phyloP scores from a whole-genome alignment of 1,140 invertebrate genomes.

The Platyscapa corneri region DNA sequence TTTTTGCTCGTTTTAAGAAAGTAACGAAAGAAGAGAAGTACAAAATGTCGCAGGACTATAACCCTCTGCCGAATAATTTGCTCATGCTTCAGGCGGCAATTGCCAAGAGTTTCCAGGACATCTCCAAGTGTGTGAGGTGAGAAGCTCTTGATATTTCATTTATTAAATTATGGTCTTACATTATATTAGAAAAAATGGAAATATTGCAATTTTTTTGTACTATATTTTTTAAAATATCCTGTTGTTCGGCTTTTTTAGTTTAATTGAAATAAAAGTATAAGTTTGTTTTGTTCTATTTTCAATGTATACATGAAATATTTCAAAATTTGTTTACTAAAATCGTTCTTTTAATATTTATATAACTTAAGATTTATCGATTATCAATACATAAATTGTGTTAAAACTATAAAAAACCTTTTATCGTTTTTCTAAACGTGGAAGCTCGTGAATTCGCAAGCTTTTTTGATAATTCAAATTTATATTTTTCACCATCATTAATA shows the following conservation, averaged over 20 bases:
- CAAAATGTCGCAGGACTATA: slow-evolving; percentile 3
- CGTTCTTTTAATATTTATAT: too few species aligned
- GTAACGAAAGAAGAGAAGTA: not conserved
- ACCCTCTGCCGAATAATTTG: slow-evolving; percentile 53
- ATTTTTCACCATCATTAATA: not conserved
- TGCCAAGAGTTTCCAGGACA: slow-evolving; percentile 56
- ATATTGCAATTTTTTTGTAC: too few species aligned
- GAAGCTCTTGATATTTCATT: slow-evolving; percentile 46
- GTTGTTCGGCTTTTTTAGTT: not conserved
- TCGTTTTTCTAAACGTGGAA: not conserved
- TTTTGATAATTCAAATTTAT: not conserved
- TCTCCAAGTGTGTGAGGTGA: slow-evolving; percentile 64
- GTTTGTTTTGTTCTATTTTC: too few species aligned
- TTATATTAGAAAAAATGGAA: too few species aligned
- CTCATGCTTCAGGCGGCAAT: slow-evolving; percentile 57
- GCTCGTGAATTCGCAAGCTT: not conserved
- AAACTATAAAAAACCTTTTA: not conserved
- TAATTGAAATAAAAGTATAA: too few species aligned
- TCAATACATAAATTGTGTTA: too few species aligned
- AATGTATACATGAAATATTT: too few species aligned
- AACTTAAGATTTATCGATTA: too few species aligned
- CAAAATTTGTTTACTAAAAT: too few species aligned
- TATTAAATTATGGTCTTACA: too few species aligned
- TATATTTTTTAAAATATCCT: not conserved
- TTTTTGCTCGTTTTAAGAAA: not conserved